phyloP scores from a whole-genome alignment of 2,113 vertebrate species.

The Acrocephalus arundinaceus region DNA sequence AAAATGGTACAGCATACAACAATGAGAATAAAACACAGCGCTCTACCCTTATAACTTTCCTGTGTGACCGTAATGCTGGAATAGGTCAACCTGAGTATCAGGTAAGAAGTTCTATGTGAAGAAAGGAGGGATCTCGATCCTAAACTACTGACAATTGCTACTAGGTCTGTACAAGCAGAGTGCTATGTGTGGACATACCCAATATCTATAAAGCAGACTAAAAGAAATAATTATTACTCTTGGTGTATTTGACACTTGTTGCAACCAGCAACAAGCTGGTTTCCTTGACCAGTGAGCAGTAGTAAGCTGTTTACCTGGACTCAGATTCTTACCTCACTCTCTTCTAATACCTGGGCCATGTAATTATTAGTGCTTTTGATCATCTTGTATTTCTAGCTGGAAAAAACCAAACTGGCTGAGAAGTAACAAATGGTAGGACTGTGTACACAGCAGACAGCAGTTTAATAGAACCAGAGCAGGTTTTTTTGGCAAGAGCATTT shows the following conservation, averaged over 20 bases:
- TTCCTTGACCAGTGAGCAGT: not conserved
- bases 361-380: not conserved
- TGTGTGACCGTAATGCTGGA: slow-evolving; percentile 86
- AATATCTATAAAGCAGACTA: not conserved
- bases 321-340: not conserved
- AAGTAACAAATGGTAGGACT: not conserved
- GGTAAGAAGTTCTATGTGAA: slow-evolving; percentile 65
- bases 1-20: slow-evolving; percentile 86
- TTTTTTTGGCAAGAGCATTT: not conserved
- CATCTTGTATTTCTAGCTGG: not conserved
- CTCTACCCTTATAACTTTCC: slow-evolving; percentile 89
- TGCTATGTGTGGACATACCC: not conserved
- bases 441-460: not conserved
- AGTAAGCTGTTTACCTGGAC: not conserved
- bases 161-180: not conserved
- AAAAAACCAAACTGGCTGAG: not conserved
- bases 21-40: slow-evolving; percentile 77
- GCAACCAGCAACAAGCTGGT: no score
- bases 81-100: slow-evolving; percentile 87
- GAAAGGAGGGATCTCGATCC: not conserved
- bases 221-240: not conserved
- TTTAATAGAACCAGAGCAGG: not conserved
- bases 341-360: not conserved
- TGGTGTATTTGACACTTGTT: not conserved
- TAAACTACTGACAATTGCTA: not conserved